Evolutionary conservation across 2,888 invertebrate genomes (phyloP), one percentile per base, ranked within the genome.

Genomic region (Tetrapedia diversipes): DNA sequence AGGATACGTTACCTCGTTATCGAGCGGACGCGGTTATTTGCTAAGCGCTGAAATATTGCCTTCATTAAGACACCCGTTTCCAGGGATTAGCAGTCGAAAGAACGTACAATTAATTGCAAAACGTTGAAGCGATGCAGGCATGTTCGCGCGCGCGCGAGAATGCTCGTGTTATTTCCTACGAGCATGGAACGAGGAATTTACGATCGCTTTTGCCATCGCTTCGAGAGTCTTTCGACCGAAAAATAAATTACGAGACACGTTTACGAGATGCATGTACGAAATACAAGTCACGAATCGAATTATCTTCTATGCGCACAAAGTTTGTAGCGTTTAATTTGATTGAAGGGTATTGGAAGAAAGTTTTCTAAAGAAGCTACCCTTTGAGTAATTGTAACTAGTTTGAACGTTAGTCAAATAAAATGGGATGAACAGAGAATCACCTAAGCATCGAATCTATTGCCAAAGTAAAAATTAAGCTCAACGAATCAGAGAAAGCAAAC

Each of bases 31-130:
- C 59, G 63, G 69, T 69, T 74, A 74, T 74, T 74, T 59, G 43
- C 70, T 64, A 70, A 70, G 63, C 63, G 63, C n/a, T 74, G 74
- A 74, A 70, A 74, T 74, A 74, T 74, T 45, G 22, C 74, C 57
- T 45, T 59, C 70, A 74, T 70, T 74, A 74, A 70, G 63, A 59
- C 70, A 57, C 37, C 45, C 63, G 63, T 70, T 70, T 59, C 63
- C 63, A 43, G 45, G 64, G 70, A 74, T 70, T 64, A 56, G 49
- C 45, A 53, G 70, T 53, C 45, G 51, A 45, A 57, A 70, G 57
- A 70, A 74, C 63, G 63, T 74, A 63, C 57, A 53, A 74, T 74
- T 74, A 74, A 74, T 74, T 74, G 59, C 60, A 45, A 68, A 43
- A 70, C 51, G 57, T 59, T 70, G 19, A 49, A 61, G 49, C 60